Evolutionary conservation across 2,888 invertebrate genomes (phyloP), one percentile per base, ranked within the genome.

Genomic region (Tiliacea aurago): DNA sequence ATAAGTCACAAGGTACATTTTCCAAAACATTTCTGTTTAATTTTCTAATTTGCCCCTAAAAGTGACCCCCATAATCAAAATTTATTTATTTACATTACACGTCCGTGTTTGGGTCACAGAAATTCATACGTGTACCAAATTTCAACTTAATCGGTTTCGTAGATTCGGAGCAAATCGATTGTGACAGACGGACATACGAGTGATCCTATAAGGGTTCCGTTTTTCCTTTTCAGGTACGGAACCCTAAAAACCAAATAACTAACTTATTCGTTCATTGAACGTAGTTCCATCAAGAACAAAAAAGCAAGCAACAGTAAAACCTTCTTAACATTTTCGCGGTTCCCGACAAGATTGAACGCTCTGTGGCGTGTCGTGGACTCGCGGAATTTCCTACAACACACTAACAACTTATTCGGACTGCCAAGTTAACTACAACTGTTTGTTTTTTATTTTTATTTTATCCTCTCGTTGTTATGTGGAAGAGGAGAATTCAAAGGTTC

Each of bases 361-460:
- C 47, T 62, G 62, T 77, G 45, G 68, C 76, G 63, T 73, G 78
- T 70, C 53, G 70, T 56, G 47, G 20, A 28, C 49, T 58, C 43
- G 49, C 15, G 7, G 64, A 72, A 58, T 84, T 80, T 61, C 64
- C 37, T 23, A 59, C n/a, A n/a, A n/a, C n/a, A n/a, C n/a, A 63
- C 75, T 82, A 81, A 77, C 86, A 84, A 77, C 74, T 72, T 82
- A 74, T 71, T 67, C 58, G 55, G 61, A 59, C 61, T 63, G 66
- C 33, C 15, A 45, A 70, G 63, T 80, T 73, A 73, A 62, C 78
- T 82, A 6, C 49, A 2, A 23, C 47, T 53, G 33, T 55, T 11
- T 58, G 28, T 13, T 62, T 61, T 62, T 80, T 63, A 41, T 33
- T 67, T 70, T 67, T 56, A 15, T 51, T 76, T 45, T 20, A 20